Evolutionary conservation across 23 tunicate genomes (phyloP), one percentile per base, ranked within the genome.

Genomic region (Diplosoma virens): DNA sequence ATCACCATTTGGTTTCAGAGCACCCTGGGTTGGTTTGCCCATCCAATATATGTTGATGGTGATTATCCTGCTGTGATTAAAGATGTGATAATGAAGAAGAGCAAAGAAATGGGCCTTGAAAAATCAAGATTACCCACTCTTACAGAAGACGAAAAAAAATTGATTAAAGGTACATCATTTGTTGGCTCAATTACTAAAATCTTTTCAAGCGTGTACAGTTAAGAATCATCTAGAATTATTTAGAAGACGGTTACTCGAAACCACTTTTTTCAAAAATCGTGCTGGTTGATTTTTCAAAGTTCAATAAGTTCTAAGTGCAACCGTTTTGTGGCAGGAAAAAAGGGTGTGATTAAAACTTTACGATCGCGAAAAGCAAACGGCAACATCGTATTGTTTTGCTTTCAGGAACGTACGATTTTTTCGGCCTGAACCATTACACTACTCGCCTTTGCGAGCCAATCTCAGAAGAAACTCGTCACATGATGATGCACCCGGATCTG

Each of bases 341-440:
- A n/a, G n/a, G n/a, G n/a, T n/a, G n/a, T n/a, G n/a, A n/a, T n/a
- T n/a, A n/a, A n/a, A n/a, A n/a, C n/a, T n/a, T n/a, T n/a, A n/a
- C n/a, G n/a, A n/a, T n/a, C n/a, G n/a, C n/a, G n/a, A n/a, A n/a
- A n/a, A n/a, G n/a, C n/a, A n/a, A n/a, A n/a, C n/a, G n/a, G n/a
- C n/a, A n/a, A n/a, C n/a, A n/a, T n/a, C n/a, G n/a, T n/a, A n/a
- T n/a, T n/a, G n/a, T n/a, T n/a, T n/a, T n/a, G 24, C 6, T 25
- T 17, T 25, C 77, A 89, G 96, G 96, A 3, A 78, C 89, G 11
- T 54, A 67, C 52, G 97, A 90, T 66, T 90, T 84, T 58, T 90
- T 83, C 74, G 97, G 86, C 1, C 81, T 90, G 25, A 90, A 90
- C 60, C 88, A 90, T 70, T 90, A 90, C 81, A 90, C 97, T 32